Conservation (phyloP, 2,113 vertebrate genomes). For the Etia nguti region DNA sequence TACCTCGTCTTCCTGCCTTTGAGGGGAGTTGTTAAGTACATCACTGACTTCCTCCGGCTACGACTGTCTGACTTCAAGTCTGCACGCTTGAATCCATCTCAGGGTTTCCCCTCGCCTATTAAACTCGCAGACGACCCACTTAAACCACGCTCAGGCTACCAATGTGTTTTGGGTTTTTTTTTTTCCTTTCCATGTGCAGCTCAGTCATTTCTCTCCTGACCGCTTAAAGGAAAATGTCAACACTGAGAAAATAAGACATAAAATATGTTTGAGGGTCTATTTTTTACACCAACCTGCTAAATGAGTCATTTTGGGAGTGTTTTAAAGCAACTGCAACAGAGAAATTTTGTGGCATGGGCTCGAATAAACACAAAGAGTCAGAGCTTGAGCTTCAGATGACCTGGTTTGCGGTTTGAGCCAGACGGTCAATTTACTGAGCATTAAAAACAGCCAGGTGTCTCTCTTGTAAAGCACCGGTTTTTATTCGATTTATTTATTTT, state of each 20-base stretch:
- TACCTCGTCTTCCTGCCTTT: constrained; percentile 16
- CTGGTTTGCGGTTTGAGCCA: background rate
- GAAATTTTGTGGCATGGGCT: background rate
- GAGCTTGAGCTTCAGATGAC: background rate
- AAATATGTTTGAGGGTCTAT: background rate
- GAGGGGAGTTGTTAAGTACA: constrained; percentile 40
- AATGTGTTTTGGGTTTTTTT: background rate
- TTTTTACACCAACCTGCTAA: background rate
- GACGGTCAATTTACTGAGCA: background rate
- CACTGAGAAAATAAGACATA: background rate
- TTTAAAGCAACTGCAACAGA: background rate
- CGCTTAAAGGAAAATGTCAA: constrained; percentile 1
- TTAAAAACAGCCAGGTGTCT: background rate
- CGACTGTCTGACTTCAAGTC: constrained; percentile 21
- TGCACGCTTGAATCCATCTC: constrained; percentile 31
- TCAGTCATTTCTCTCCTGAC: background rate
- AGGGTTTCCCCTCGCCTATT: constrained; percentile 33
- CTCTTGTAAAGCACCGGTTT: background rate
- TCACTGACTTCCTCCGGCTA: constrained; percentile 39
- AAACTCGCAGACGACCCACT: constrained; percentile 42
- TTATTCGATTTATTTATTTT: background rate
- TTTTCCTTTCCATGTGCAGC: background rate
- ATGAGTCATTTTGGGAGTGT: background rate
- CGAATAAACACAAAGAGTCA: background rate
- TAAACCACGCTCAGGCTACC: constrained; percentile 6